phyloP scores from a whole-genome alignment of 2,797 vertebrate genomes.

The Spheniscus humboldti region DNA sequence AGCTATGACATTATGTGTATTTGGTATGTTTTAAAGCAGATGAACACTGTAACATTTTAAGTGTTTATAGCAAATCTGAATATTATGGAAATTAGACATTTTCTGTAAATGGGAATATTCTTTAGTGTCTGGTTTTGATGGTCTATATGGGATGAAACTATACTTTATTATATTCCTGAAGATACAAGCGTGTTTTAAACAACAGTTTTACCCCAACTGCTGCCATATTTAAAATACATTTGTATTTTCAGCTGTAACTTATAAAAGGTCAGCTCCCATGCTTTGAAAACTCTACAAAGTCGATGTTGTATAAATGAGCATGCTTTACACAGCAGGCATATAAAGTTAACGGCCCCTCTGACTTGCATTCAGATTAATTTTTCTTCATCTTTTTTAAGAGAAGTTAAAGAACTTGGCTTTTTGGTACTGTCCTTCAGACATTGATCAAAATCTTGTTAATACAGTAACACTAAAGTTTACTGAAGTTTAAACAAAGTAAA shows the following conservation, averaged over 20 bases:
- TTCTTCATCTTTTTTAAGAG: constrained; percentile 1
- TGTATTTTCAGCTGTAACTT: constrained; percentile 16
- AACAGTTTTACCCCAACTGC: neutral
- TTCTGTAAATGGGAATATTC: neutral
- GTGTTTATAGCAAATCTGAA: neutral
- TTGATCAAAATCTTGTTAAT: constrained; percentile 53
- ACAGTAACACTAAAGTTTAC: constrained; percentile 24
- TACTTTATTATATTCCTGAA: neutral
- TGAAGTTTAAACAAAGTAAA: constrained; percentile 66
- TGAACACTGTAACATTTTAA: neutral
- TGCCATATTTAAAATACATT: neutral
- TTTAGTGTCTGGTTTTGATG: neutral
- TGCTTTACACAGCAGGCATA: neutral
- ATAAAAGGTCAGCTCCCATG: neutral
- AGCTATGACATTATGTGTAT: neutral
- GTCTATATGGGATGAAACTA: neutral
- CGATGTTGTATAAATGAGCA: neutral
- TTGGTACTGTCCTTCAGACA: constrained; percentile 31
- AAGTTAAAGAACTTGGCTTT: neutral
- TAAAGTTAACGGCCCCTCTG: neutral
- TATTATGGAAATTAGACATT: neutral
- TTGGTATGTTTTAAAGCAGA: constrained; percentile 3
- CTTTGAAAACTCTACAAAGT: neutral
- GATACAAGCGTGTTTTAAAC: neutral
- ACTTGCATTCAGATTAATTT: neutral